Percentiles rank a stretch among this genome's conserved stretches.
Conservation (phyloP, 2,113 vertebrate species). For the Procavia capensis region DNA sequence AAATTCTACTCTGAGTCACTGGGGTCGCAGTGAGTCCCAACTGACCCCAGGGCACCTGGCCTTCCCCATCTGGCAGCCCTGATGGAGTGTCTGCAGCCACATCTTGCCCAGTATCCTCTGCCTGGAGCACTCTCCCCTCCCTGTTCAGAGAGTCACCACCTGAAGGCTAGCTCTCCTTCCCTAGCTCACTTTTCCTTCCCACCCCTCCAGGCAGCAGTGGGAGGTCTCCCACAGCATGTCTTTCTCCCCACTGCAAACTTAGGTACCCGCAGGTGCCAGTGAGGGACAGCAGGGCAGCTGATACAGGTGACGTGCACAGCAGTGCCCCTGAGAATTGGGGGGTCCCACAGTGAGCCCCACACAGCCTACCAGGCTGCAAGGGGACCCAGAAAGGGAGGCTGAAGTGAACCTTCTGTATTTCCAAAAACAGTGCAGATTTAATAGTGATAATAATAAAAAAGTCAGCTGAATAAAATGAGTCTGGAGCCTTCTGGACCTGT, state of each 20-base stretch:
- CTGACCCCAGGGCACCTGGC: background rate
- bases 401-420: background rate
- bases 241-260: no score
- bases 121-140: background rate
- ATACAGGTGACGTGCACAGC: background rate
- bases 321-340: background rate
- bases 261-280: no score
- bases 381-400: background rate
- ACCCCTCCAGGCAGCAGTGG: background rate
- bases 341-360: fast-evolving
- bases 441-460: no score
- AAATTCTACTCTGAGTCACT: background rate
- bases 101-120: background rate
- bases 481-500: background rate
- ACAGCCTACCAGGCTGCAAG: no score
- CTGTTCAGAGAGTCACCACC: background rate
- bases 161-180: background rate
- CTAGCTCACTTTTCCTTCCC: background rate
- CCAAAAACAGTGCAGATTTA: background rate
- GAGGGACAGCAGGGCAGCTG: background rate
- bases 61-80: no score
- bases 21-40: background rate
- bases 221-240: background rate
- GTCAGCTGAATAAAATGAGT: background rate
- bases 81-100: background rate